Evolutionary conservation across 1,140 invertebrate species (phyloP).

Genomic region (Pomacea maculata): DNA sequence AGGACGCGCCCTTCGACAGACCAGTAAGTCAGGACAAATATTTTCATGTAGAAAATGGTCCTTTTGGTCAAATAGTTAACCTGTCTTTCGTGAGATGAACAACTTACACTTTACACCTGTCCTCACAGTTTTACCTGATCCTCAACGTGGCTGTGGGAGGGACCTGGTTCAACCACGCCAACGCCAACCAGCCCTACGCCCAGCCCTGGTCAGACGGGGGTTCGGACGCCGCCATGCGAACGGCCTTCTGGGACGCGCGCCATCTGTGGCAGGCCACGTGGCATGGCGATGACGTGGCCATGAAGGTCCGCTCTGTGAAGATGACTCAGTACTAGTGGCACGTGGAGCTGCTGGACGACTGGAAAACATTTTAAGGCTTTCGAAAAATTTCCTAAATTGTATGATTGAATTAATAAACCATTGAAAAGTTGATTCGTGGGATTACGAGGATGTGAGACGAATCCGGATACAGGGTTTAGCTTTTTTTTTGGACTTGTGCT

Average conservation of each 20-base stretch:
- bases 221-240: conserved; percentile 16
- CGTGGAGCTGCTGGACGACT: too few species aligned
- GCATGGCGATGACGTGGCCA: conserved; percentile 35
- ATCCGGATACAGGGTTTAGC: too few species aligned
- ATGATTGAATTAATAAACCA: too few species aligned
- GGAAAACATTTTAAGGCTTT: too few species aligned
- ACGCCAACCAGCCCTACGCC: conserved; percentile 17
- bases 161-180: conserved; percentile 27
- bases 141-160: conserved; percentile 42
- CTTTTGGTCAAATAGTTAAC: too few species aligned
- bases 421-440: too few species aligned
- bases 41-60: neutral
- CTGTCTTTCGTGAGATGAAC: neutral
- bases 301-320: conserved; percentile 34
- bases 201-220: conserved; percentile 26
- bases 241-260: conserved; percentile 31
- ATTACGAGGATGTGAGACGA: too few species aligned
- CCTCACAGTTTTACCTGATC: conserved; percentile 37
- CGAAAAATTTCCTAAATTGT: too few species aligned
- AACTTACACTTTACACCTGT: too few species aligned
- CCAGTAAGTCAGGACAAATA: conserved; percentile 21
- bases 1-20: conserved; percentile 39
- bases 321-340: conserved; percentile 20
- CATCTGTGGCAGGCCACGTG: conserved; percentile 32
- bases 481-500: too few species aligned